phyloP scores from a whole-genome alignment of 2,113 vertebrate genomes.

The Marmota monax region DNA sequence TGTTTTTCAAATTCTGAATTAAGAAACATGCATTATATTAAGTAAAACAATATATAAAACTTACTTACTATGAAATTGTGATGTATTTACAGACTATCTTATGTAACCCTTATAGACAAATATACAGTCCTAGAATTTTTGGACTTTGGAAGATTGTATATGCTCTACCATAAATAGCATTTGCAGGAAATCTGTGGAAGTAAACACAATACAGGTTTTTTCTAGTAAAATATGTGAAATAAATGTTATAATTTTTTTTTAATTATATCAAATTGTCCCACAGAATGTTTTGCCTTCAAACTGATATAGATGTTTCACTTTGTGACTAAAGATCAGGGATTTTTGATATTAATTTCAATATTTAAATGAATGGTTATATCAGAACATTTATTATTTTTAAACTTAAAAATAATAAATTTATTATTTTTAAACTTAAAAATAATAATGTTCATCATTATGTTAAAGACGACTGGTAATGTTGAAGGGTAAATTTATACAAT shows the following conservation, averaged over 20 bases:
- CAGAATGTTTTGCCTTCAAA: neutral
- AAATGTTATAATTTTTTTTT: neutral
- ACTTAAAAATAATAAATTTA: no score
- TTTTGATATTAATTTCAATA: neutral
- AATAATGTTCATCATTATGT: neutral
- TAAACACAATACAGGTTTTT: neutral
- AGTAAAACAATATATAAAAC: neutral
- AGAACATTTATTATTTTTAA: neutral
- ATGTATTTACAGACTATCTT: neutral
- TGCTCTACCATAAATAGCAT: neutral
- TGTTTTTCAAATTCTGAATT: neutral
- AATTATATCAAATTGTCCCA: neutral
- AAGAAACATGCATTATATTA: neutral
- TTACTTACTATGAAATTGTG: neutral
- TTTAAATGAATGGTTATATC: neutral
- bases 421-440: neutral
- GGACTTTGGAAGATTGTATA: neutral
- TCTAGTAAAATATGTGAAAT: neutral
- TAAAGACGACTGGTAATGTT: neutral
- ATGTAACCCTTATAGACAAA: neutral
- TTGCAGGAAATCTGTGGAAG: neutral
- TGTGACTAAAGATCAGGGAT: neutral
- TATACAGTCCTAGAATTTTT: neutral
- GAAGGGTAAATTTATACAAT: neutral
- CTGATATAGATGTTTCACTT: neutral